phyloP scores from a whole-genome alignment of 2,888 invertebrate species.

The Dorcus parallelipipedus region DNA sequence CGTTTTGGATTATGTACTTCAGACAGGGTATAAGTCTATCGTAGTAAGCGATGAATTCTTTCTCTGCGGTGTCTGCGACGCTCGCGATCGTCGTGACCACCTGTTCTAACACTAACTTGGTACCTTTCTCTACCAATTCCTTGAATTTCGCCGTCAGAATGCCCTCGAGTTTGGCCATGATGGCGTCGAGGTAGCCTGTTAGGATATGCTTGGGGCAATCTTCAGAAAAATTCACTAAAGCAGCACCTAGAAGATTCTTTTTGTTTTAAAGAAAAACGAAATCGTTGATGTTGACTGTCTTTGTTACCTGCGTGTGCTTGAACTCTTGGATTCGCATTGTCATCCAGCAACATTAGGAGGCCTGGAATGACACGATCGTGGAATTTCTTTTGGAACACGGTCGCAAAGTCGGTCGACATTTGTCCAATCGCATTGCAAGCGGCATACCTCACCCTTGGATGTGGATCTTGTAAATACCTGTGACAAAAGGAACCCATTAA shows the following conservation, averaged over 20 bases:
- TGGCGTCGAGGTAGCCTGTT: conserved; percentile 82
- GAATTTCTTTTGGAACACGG: conserved; percentile 95
- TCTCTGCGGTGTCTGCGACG: conserved; percentile 96
- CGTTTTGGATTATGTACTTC: conserved; percentile 95
- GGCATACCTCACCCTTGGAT: conserved; percentile 91
- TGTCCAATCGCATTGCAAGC: conserved; percentile 99
- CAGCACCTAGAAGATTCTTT: conserved; percentile 63
- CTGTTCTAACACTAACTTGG: conserved; percentile 95
- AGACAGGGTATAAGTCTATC: conserved; percentile 91
- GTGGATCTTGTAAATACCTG: conserved; percentile 56
- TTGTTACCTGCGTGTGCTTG: conserved; percentile 70
- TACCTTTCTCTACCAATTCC: conserved; percentile 90
- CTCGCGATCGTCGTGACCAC: conserved; percentile 98
- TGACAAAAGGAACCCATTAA: conserved; percentile 21
- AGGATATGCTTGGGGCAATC: conserved; percentile 96
- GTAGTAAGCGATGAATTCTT: conserved; percentile 92
- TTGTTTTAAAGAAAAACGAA: background rate
- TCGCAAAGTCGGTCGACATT: conserved; percentile 98
- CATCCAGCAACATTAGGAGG: conserved; percentile 82
- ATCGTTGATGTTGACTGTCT: background rate
- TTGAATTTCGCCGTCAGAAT: conserved; percentile 91
- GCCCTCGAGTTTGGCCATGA: conserved; percentile 86
- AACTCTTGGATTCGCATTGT: conserved; percentile 89
- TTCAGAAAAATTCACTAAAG: conserved; percentile 98
- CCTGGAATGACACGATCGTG: conserved; percentile 94